A percentile compares a stretch with the other conserved stretches of the same genome.
phyloP scores from a whole-genome alignment of 2,113 vertebrate species.

The Furnarius figulus region DNA sequence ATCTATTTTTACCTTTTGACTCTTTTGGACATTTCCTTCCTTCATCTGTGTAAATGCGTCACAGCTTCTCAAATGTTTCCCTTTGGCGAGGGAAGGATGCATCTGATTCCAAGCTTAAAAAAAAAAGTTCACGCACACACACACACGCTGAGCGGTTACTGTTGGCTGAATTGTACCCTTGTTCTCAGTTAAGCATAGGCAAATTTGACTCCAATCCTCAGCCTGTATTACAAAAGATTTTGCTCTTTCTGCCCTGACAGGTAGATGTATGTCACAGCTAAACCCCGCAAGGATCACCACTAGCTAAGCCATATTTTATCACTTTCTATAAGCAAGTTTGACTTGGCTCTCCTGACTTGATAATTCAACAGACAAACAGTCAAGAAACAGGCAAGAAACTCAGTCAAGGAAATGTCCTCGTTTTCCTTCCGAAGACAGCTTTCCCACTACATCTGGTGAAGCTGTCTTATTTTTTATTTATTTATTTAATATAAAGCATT shows the following conservation, averaged over 20 bases:
- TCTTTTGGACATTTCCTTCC: constrained; percentile 67
- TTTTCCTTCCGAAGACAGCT: neutral
- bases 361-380: neutral
- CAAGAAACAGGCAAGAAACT: neutral
- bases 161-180: neutral
- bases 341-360: neutral
- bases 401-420: neutral
- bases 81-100: constrained; percentile 42
- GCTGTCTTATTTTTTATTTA: neutral
- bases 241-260: neutral
- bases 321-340: neutral
- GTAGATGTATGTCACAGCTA: neutral
- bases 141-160: neutral
- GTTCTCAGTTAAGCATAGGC: neutral
- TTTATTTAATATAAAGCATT: neutral
- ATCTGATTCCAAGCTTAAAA: constrained; percentile 43
- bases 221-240: neutral
- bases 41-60: constrained; percentile 59
- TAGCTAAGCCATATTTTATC: neutral
- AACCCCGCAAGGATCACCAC: neutral
- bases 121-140: neutral
- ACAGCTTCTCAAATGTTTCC: constrained; percentile 57
- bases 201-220: neutral
- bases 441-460: neutral
- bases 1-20: constrained; percentile 57